phyloP scores from a whole-genome alignment of 2,113 vertebrate genomes.

The Campylomormyrus numenius region DNA sequence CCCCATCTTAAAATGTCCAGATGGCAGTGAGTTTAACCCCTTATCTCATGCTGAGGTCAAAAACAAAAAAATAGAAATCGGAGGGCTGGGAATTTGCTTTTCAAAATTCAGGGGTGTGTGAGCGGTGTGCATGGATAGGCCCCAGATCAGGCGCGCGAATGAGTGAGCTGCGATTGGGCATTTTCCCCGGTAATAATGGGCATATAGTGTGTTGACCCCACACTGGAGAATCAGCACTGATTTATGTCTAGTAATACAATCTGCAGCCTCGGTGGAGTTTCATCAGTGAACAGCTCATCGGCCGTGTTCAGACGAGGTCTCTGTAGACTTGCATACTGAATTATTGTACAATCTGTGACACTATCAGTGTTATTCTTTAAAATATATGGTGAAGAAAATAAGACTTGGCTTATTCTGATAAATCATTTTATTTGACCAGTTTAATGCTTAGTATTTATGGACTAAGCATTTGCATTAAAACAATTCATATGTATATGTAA shows the following conservation, averaged over 20 bases:
- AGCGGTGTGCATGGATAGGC: not conserved
- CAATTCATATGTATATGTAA: not conserved
- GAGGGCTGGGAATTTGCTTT: not conserved
- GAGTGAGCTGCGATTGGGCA: not conserved
- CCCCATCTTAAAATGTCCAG: not conserved
- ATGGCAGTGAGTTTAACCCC: slow-evolving; percentile 31
- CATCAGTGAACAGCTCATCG: not conserved
- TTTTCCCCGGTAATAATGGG: not conserved
- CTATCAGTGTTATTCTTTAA: not conserved
- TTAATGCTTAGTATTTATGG: not conserved
- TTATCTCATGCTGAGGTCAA: slow-evolving; percentile 4
- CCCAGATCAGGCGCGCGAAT: not conserved
- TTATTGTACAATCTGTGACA: not conserved
- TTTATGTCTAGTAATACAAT: not conserved
- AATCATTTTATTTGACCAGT: not conserved
- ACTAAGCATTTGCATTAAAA: not conserved
- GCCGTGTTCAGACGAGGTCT: not conserved
- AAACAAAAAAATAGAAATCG: not conserved
- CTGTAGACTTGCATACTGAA: not conserved
- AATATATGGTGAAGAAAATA: not conserved
- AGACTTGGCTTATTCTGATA: not conserved
- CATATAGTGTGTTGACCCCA: not conserved
- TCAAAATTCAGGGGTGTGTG: not conserved
- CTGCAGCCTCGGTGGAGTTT: not conserved
- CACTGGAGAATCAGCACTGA: not conserved